These are phyloP conservation scores for Falco peregrinus DNA, from an alignment of 2,797 vertebrate genomes.

Conservation along the genomic window DNA sequence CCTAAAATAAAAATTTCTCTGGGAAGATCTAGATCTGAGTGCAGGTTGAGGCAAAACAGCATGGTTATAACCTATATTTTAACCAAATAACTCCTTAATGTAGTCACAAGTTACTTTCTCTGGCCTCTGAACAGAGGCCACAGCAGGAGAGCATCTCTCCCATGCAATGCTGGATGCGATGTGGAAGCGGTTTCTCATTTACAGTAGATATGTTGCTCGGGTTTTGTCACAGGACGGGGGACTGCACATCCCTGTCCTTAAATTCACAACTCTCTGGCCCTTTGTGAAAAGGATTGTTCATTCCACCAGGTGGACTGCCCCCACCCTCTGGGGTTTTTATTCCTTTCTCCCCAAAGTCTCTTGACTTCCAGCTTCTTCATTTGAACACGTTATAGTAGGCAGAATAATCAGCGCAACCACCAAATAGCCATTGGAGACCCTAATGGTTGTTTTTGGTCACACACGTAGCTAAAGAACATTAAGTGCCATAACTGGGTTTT, in stretches of 20 bases:
- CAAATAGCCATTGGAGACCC: background rate
- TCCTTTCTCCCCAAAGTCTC: background rate
- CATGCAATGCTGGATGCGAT: background rate
- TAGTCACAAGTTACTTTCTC: background rate
- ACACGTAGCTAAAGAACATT: background rate
- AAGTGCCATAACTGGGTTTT: background rate
- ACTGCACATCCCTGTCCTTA: background rate
- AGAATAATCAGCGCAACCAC: background rate
- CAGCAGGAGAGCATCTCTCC: background rate
- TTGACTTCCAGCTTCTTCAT: background rate
- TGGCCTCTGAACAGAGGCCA: background rate
- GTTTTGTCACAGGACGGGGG: background rate
- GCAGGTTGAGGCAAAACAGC: background rate
- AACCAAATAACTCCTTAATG: background rate
- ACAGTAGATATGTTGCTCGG: background rate
- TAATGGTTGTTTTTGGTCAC: background rate
- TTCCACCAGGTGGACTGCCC: background rate
- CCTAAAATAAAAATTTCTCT: background rate
- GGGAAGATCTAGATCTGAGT: background rate
- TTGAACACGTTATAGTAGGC: background rate
- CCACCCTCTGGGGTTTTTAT: accelerated
- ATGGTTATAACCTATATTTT: background rate
- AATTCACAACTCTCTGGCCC: background rate
- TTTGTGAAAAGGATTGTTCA: background rate
- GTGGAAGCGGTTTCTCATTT: background rate